phyloP scores from a whole-genome alignment of 1,140 invertebrate genomes.

The Carcinoscorpius rotundicauda region DNA sequence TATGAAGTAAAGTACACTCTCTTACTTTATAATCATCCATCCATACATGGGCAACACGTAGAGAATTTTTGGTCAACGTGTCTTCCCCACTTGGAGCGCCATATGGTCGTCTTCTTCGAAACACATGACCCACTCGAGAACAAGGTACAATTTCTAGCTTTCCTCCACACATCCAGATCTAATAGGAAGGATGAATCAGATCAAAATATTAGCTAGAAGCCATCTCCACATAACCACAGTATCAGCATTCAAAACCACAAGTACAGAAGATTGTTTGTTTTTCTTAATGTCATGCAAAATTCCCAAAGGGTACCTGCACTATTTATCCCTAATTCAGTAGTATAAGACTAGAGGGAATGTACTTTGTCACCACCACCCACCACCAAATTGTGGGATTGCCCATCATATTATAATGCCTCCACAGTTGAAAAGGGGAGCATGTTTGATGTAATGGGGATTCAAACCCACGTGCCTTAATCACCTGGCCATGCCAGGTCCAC shows the following conservation, averaged over 20 bases:
- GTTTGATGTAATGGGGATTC: too few species aligned
- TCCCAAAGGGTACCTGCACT: too few species aligned
- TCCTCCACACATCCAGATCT: constrained; percentile 60
- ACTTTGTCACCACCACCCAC: too few species aligned
- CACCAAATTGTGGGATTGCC: not conserved
- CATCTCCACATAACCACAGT: too few species aligned
- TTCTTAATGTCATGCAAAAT: too few species aligned
- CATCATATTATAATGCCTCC: not conserved
- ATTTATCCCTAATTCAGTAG: too few species aligned
- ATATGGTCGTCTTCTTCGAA: constrained; percentile 78
- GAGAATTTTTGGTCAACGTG: constrained; percentile 87
- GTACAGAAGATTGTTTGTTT: too few species aligned
- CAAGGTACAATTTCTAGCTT: constrained; percentile 92
- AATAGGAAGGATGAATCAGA: not conserved
- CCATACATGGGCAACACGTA: constrained; percentile 77
- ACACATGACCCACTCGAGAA: constrained; percentile 96
- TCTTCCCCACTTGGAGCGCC: constrained; percentile 63
- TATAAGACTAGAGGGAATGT: too few species aligned
- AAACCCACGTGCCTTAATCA: too few species aligned
- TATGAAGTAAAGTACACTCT: not conserved
- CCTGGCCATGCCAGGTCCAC: too few species aligned
- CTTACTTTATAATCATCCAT: constrained; percentile 83
- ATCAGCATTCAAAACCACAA: too few species aligned
- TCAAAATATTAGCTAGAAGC: too few species aligned
- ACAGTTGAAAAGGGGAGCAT: not conserved